phyloP scores from a whole-genome alignment of 1,140 invertebrate genomes.

The Hirudo medicinalis region DNA sequence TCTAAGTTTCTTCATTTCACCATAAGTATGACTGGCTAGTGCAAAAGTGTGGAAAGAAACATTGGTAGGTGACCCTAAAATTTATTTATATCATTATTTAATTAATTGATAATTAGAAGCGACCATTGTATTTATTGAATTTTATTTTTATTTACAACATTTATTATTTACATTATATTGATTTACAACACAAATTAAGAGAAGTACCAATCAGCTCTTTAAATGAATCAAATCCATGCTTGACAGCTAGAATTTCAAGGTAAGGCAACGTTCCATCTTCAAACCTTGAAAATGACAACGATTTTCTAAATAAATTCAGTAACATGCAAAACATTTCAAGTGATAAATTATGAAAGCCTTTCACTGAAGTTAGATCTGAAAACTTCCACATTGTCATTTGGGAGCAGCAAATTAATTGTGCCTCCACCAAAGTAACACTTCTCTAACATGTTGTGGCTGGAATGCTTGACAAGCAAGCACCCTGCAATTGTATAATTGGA shows the following conservation, averaged over 20 bases:
- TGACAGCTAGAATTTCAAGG: conserved; percentile 64
- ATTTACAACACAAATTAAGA: not conserved
- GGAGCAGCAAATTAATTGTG: conserved; percentile 67
- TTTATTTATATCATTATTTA: not conserved
- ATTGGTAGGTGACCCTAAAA: conserved; percentile 50
- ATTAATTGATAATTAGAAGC: not conserved
- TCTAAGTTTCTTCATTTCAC: conserved; percentile 49
- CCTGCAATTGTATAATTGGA: conserved; percentile 49
- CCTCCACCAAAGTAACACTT: conserved; percentile 76
- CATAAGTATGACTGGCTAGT: conserved; percentile 59
- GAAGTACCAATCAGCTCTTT: not conserved
- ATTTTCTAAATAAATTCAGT: not conserved
- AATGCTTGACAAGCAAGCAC: conserved; percentile 64
- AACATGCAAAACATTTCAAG: not conserved
- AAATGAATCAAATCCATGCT: conserved; percentile 64
- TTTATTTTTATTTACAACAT: no score
- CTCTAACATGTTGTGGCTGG: conserved; percentile 50
- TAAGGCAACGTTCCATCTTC: conserved; percentile 87
- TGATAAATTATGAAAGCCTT: conserved; percentile 6
- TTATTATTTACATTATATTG: no score
- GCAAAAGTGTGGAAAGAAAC: conserved; percentile 62
- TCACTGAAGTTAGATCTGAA: conserved; percentile 54
- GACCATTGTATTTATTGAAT: not conserved
- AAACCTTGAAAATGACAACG: conserved; percentile 50
- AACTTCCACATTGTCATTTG: conserved; percentile 54